Percentiles rank a stretch among this genome's conserved stretches.
Conservation (phyloP, 2,888 invertebrate genomes). For the Polydesmus complanatus region DNA sequence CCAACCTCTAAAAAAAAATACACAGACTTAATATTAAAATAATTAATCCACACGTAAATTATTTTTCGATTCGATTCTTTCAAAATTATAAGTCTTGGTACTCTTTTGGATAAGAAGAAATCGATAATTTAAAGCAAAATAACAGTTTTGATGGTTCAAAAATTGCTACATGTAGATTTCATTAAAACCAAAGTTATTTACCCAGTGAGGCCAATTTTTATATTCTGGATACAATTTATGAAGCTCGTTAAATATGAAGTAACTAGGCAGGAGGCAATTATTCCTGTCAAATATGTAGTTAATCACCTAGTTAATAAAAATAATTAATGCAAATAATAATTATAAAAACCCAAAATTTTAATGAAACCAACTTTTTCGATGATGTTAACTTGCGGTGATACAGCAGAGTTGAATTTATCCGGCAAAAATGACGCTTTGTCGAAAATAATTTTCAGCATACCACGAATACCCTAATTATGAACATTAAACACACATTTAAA, state of each 20-base stretch:
- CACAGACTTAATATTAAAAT: too few relatives aligned
- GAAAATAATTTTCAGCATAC: constrained; percentile 37
- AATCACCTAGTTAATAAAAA: constrained; percentile 41
- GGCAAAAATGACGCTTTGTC: constrained; percentile 78
- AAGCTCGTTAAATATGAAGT: constrained; percentile 89
- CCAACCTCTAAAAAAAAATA: constrained; percentile 51
- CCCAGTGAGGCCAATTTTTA: constrained; percentile 81
- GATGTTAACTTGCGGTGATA: constrained; percentile 65
- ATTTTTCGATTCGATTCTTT: too few relatives aligned
- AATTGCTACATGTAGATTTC: too few relatives aligned
- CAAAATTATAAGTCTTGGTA: too few relatives aligned
- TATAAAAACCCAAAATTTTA: too few relatives aligned
- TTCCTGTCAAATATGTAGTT: constrained; percentile 83
- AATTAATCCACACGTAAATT: too few relatives aligned
- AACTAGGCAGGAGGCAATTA: constrained; percentile 80
- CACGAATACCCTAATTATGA: constrained; percentile 32
- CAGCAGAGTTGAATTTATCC: constrained; percentile 58
- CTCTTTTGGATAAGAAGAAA: too few relatives aligned
- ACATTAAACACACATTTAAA: constrained; percentile 1
- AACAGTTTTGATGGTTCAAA: too few relatives aligned
- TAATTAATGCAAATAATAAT: background rate
- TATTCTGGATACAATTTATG: constrained; percentile 73
- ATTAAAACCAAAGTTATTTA: too few relatives aligned
- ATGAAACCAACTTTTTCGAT: constrained; percentile 44
- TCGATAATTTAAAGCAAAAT: too few relatives aligned